Percentiles rank a stretch among this genome's conserved stretches.
Evolutionary conservation across 2,113 vertebrate species (phyloP).

Genomic region (Ardeotis arabs): DNA sequence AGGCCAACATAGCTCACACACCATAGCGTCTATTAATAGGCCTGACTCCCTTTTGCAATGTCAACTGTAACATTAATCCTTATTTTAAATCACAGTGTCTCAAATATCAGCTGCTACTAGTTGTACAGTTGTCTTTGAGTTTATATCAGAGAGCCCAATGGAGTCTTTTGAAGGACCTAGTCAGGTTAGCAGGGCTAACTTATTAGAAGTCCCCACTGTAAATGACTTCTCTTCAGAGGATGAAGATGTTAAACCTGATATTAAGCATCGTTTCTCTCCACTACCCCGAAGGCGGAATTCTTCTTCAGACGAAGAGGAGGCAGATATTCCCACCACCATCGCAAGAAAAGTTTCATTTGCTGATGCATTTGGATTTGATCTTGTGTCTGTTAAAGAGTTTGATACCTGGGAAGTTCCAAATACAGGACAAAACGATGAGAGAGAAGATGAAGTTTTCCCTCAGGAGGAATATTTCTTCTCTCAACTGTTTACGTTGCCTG

Average conservation of each 20-base stretch:
- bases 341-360: conserved; percentile 95
- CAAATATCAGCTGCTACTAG: conserved; percentile 83
- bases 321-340: conserved; percentile 66
- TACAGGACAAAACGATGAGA: conserved; percentile 36
- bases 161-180: conserved; percentile 81
- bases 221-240: conserved; percentile 72
- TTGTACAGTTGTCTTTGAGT: conserved; percentile 78
- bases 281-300: conserved; percentile 75
- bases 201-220: conserved; percentile 79
- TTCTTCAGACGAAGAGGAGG: conserved; percentile 82
- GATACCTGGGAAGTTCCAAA: conserved; percentile 77
- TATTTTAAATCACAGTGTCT: conserved; percentile 85
- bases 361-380: conserved; percentile 91
- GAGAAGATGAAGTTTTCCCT: conserved; percentile 56
- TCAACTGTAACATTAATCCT: conserved; percentile 91
- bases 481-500: conserved; percentile 82
- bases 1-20: conserved; percentile 83
- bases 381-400: conserved; percentile 95
- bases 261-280: conserved; percentile 74
- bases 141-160: conserved; percentile 85
- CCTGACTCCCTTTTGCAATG: conserved; percentile 84
- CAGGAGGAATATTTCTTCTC: conserved; percentile 84
- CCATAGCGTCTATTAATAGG: conserved; percentile 89
- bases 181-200: conserved; percentile 64
- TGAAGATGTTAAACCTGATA: conserved; percentile 71